Conservation (phyloP, 2,888 invertebrate genomes). For the Drosophila multiciliata region DNA sequence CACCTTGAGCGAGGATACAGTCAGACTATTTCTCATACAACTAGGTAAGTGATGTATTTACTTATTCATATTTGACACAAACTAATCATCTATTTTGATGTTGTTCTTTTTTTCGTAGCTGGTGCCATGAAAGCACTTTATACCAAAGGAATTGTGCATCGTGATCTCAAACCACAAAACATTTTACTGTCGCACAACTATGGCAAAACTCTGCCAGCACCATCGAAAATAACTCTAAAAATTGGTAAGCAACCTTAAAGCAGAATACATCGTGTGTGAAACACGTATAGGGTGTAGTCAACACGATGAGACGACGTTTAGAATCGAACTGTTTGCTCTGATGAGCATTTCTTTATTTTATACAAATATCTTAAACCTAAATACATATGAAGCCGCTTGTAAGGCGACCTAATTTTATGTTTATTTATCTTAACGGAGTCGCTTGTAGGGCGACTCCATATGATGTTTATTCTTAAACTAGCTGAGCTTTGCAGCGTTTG, state of each 20-base stretch:
- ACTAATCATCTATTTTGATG: neutral
- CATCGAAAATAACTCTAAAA: constrained; percentile 95
- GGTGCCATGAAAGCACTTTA: constrained; percentile 99
- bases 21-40: constrained; percentile 96
- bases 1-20: constrained; percentile 98
- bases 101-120: constrained; percentile 86
- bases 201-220: constrained; percentile 86
- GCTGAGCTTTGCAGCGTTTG: too few relatives aligned
- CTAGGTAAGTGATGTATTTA: constrained; percentile 87
- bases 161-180: constrained; percentile 99
- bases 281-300: too few relatives aligned
- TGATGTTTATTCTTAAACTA: too few relatives aligned
- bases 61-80: neutral
- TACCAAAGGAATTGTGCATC: constrained; percentile 98
- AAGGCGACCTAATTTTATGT: too few relatives aligned
- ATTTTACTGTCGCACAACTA: constrained; percentile 94
- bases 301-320: too few relatives aligned
- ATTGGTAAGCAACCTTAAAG: constrained; percentile 89
- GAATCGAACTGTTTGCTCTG: too few relatives aligned
- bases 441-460: too few relatives aligned
- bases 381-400: too few relatives aligned
- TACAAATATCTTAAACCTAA: too few relatives aligned
- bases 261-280: neutral
- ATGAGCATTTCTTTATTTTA: too few relatives aligned
- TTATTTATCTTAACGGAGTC: too few relatives aligned